Percentiles rank a stretch among this genome's conserved stretches.
Conservation (phyloP, 1,140 invertebrate species). For the Dendrolimus kikuchii region DNA sequence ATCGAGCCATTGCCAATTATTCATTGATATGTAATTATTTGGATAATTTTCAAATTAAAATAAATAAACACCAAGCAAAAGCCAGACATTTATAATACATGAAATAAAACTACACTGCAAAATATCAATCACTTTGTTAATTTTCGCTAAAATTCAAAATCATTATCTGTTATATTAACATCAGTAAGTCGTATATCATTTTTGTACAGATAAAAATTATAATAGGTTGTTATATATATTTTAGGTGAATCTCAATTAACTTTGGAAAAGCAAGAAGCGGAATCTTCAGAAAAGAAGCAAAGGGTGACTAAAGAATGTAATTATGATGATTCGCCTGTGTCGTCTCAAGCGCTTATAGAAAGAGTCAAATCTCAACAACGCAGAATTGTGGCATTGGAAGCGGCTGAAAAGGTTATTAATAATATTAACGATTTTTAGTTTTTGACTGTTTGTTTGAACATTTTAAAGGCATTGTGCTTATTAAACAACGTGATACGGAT, state of each 20-base stretch:
- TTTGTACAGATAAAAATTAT: too few species aligned
- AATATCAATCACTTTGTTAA: too few species aligned
- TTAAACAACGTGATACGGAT: neutral
- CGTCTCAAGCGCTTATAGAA: slow-evolving; percentile 40
- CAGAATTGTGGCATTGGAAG: slow-evolving; percentile 54
- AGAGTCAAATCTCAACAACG: slow-evolving; percentile 59
- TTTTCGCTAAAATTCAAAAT: too few species aligned
- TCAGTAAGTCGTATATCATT: too few species aligned
- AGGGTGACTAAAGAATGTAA: slow-evolving; percentile 15
- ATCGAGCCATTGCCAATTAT: too few species aligned
- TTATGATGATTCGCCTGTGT: slow-evolving; percentile 14
- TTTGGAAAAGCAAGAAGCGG: slow-evolving; percentile 49
- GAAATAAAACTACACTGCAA: too few species aligned
- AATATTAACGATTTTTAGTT: neutral
- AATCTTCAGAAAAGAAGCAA: slow-evolving; percentile 35
- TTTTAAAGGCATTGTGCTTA: neutral
- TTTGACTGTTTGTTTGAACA: too few species aligned
- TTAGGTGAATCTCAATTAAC: slow-evolving; percentile 34
- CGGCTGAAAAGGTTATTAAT: slow-evolving; percentile 54
- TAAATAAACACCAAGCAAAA: too few species aligned
- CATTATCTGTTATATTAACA: too few species aligned
- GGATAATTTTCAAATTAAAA: too few species aligned
- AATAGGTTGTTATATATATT: slow-evolving; percentile 1
- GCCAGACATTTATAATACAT: too few species aligned
- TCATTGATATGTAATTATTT: too few species aligned